Conservation (phyloP, 2,113 vertebrate genomes). For the Xenus cinereus region DNA sequence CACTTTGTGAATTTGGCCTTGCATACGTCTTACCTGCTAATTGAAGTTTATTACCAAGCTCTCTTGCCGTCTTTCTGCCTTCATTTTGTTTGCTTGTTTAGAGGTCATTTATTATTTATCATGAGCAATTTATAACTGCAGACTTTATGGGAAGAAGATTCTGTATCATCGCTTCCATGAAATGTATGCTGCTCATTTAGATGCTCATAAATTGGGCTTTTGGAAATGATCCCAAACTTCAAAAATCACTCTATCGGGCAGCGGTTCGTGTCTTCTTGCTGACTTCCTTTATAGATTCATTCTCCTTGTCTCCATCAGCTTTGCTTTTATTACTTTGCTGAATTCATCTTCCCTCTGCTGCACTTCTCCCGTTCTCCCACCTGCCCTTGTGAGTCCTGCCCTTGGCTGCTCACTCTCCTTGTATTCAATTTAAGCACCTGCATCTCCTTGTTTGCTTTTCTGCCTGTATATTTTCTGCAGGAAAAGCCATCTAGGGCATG, state of each 20-base stretch:
- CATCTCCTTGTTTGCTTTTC: not conserved
- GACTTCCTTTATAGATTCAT: not conserved
- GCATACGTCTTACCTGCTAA: not conserved
- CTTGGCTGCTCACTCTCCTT: not conserved
- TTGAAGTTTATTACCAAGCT: not conserved
- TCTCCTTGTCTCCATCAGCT: not conserved
- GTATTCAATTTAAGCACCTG: not conserved
- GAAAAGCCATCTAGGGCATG: not conserved
- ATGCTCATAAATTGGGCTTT: not conserved
- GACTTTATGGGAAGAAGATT: not conserved
- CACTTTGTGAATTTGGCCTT: not conserved
- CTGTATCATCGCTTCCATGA: not conserved
- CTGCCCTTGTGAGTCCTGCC: not conserved
- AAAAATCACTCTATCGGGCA: not conserved
- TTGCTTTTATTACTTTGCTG: not conserved
- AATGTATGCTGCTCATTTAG: not conserved
- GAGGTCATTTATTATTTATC: conserved; percentile 41
- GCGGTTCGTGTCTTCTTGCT: not conserved
- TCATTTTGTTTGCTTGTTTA: not conserved
- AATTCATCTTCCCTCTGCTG: not conserved
- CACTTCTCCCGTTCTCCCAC: not conserved
- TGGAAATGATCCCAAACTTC: conserved; percentile 17
- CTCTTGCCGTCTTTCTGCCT: not conserved
- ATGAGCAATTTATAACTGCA: not conserved
- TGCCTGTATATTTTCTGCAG: not conserved